Base-by-base conservation (phyloP, 2,113 vertebrate species). In the Gobiocypris rarus region DNA sequence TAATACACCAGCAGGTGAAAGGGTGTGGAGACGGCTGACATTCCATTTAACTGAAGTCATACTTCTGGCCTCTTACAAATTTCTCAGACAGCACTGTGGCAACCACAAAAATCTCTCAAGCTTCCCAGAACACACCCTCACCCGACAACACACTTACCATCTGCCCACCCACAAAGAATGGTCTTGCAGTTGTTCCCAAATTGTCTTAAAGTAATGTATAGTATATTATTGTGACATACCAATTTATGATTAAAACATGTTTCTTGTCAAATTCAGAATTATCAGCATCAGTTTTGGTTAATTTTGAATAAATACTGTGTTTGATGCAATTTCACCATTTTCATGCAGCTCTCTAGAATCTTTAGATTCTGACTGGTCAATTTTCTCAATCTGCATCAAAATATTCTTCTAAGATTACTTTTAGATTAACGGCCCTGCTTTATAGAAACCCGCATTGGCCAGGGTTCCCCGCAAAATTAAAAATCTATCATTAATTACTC, bases 1-100 rank as follows among this genome's bases (percentile, higher is more conserved):
- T 85, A 87, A 87, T 77, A 85, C 83, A 82, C 48, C 38, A 82
- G 82, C 88, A 89, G 88, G 88, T 89, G 88, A 89, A 45, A 87
- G 88, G 88, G 88, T 89, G 88, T 86, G 88, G 86, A 78, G 73
- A 77, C 76, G 86, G 58, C 77, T 74, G 77, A 78, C 86, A 89
- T 89, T 89, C 88, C 77, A 59, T 85, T 81, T 74, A 38, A 69
- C 84, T 87, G 34, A 74, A 87, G 88, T 89, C 83, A 87, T 85
- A 69, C 71, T 65, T 77, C 71, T 58, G 76, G 79, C 82, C 73
- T 85, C 61, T 82, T 77, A 58, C 67, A 70, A 74, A 84, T 61
- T 88, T 56, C 82, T 88, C 82, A 70, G 70, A 77, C 84, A 75
- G 71, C 84, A 81, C 61, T 83, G 77, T 50, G 61, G 82, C 80